Conservation (phyloP, 2,888 invertebrate genomes). For the Malthinus seriepunctatus region DNA sequence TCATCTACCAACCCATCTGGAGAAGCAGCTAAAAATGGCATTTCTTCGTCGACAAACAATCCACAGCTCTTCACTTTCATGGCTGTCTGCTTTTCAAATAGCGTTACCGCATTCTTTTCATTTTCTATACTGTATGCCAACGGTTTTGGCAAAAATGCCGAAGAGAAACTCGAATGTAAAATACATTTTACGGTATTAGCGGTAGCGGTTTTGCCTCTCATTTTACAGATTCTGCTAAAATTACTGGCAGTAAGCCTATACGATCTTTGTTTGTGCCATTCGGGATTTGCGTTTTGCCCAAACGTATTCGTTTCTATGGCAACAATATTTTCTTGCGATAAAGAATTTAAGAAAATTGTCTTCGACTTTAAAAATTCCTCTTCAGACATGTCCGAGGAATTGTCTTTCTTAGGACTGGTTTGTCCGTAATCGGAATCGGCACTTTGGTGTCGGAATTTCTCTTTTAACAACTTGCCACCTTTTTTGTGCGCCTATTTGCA, state of each 20-base stretch:
- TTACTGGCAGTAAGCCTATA: neutral
- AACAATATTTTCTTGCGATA: neutral
- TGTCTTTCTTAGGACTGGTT: too few relatives aligned
- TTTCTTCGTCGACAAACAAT: neutral
- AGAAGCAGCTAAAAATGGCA: neutral
- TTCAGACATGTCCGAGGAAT: neutral
- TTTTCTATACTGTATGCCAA: too few relatives aligned
- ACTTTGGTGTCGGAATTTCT: too few relatives aligned
- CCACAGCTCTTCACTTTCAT: neutral
- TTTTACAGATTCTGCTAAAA: neutral
- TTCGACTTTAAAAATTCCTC: neutral
- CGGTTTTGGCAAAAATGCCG: too few relatives aligned
- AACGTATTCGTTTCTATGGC: neutral
- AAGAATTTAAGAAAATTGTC: neutral
- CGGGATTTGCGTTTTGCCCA: neutral
- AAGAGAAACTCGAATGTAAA: too few relatives aligned
- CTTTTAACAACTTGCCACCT: too few relatives aligned
- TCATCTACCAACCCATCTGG: slow-evolving; percentile 28
- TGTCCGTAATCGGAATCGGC: too few relatives aligned
- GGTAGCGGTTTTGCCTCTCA: neutral
- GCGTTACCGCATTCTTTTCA: too few relatives aligned
- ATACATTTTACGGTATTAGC: too few relatives aligned
- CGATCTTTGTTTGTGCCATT: neutral
- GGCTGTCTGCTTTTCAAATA: too few relatives aligned
- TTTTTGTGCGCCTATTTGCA: too few relatives aligned